phyloP scores from a whole-genome alignment of 2,113 vertebrate genomes.

The Hyperopisus bebe region DNA sequence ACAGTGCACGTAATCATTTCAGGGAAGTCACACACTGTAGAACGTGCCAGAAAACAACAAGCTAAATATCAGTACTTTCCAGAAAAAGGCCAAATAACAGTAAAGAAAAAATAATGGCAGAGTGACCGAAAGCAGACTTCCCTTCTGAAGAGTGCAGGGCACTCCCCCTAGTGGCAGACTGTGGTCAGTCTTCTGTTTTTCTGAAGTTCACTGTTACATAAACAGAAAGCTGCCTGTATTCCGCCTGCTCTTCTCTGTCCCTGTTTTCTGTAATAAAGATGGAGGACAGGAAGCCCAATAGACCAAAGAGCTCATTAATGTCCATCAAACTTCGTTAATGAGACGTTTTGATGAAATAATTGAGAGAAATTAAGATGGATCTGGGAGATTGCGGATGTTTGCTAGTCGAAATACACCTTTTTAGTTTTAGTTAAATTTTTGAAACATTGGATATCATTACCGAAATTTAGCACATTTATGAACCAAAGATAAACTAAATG shows the following conservation, averaged over 20 bases:
- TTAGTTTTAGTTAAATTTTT: neutral
- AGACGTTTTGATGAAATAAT: constrained; percentile 29
- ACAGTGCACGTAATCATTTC: neutral
- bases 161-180: neutral
- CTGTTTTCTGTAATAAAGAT: constrained; percentile 21
- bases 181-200: neutral
- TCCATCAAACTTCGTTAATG: constrained; percentile 20
- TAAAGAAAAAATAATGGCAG: neutral
- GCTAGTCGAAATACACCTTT: constrained; percentile 1
- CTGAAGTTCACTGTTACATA: neutral
- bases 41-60: neutral
- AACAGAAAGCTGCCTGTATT: neutral
- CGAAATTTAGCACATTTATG: neutral
- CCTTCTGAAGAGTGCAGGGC: neutral
- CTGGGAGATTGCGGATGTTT: neutral
- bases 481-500: neutral
- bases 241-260: neutral
- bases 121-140: neutral
- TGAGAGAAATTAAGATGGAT: constrained; percentile 26
- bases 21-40: neutral
- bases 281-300: neutral
- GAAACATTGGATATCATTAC: neutral
- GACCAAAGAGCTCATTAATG: constrained; percentile 8
- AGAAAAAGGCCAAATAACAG: neutral
- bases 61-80: neutral